Base-by-base conservation (phyloP, 2,888 invertebrate genomes). In the Carabus problematicus region DNA sequence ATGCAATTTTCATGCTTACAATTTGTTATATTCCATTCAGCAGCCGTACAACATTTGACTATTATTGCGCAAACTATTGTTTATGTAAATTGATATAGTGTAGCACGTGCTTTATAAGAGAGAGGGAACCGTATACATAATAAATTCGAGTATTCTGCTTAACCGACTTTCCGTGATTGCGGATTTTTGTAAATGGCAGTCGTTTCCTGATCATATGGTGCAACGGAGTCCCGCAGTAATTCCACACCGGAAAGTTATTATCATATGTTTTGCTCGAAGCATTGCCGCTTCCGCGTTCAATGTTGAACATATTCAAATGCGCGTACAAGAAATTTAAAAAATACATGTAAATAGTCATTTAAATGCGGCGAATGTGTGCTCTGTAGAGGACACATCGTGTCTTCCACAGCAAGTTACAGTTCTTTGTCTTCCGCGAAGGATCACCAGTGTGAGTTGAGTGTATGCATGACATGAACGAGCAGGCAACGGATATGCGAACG, bases 181-280 rank as follows among this genome's bases (percentile, higher is more conserved):
- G 56, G 56, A 56, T 29, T 56, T 56, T 56, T 56, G 56, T 56
- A 56, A 45, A 56, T 56, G 14, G 16, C 56, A 8, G 29, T 39
- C 56, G 29, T 56, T 29, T 56, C 56, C 56, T 56, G 12, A 45
- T 45, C 45, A 12, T 45, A 45, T 45, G 45, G n/a, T 45, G 45
- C 45, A 45, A 11, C 45, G 45, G 45, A 45, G 11, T 45, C 29
- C 55, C 56, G 56, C 56, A 56, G 56, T 56, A 29, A 40, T 56
- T 56, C 56, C 56, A 19, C 29, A 56, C 56, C 56, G 56, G 56
- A 56, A 56, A 56, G 40, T 56, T 29, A 56, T 56, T 56, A 56
- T 56, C 56, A 29, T 56, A 56, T 56, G 56, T 56, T 29, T 29
- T 56, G n/a, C n/a, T 56, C 18, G 29, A 18, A 12, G 11, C 14